Evolutionary conservation across 2,888 invertebrate genomes (phyloP).

Genomic region (Aproaerema taeniolella): DNA sequence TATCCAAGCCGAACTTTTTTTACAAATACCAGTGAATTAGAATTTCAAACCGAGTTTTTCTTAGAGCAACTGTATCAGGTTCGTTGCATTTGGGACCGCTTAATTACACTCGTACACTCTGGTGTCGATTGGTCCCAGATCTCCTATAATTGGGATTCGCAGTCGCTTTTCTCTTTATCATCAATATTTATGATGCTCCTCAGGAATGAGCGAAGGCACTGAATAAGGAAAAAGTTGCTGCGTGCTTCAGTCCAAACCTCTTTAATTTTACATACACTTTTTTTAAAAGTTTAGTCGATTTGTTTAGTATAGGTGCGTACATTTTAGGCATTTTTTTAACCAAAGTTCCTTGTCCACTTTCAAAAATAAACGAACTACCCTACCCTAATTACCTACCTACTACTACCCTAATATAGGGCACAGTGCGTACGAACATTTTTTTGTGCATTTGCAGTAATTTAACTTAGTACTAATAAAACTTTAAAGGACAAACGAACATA

Average conservation of each 20-base stretch:
- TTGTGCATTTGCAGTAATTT: constrained; percentile 36
- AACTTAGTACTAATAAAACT: constrained; percentile 35
- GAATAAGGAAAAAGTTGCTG: no score
- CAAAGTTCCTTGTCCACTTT: no score
- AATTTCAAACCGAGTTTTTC: constrained; percentile 36
- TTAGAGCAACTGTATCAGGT: constrained; percentile 32
- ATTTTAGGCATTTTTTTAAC: no score
- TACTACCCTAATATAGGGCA: no score
- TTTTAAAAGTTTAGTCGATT: no score
- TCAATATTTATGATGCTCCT: constrained; percentile 52
- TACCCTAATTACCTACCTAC: no score
- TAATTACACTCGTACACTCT: constrained; percentile 48
- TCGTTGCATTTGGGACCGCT: constrained; percentile 40
- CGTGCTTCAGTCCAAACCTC: no score
- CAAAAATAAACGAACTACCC: no score
- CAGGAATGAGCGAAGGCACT: constrained; percentile 25
- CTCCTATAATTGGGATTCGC: constrained; percentile 27
- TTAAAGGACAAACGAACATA: constrained; percentile 33
- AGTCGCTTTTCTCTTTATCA: constrained; percentile 37
- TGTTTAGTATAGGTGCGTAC: no score
- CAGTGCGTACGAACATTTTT: no score
- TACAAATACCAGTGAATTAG: no score
- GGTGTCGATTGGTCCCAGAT: constrained; percentile 50
- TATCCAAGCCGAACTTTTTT: constrained; percentile 4
- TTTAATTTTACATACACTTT: no score